Evolutionary conservation across 2,113 vertebrate species (phyloP), one percentile per base, ranked within the genome.

Genomic region (Acrocephalus kingi): DNA sequence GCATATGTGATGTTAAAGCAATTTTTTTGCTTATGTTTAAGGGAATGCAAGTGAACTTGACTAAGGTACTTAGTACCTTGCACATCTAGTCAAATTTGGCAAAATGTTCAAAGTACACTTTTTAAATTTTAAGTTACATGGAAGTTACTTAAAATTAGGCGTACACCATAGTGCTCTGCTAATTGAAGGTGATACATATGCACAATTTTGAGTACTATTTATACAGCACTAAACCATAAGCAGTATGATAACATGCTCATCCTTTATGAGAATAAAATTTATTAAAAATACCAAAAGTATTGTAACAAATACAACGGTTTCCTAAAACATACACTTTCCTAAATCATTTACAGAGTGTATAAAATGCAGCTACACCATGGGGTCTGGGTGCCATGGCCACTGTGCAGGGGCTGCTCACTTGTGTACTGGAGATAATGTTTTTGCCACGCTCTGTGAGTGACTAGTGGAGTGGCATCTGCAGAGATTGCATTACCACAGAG

Each of bases 211-310:
- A 89, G 19, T 22, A 18, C 31, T 52, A 55, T 61, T 86, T 48
- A 48, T 45, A 52, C 3, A 76, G 27, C 23, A 93, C 56, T 69
- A 62, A 66, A 74, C 27, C 30, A 72, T 69, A 80, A 76, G 11
- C 13, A 76, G 13, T 8, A 25, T 15, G 25, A 37, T 20, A 59
- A 15, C 7, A 15, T 15, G 7, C 48, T 84, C 31, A 41, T 48
- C 18, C 25, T 46, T 90, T 94, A 69, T 63, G 43, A 90, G 66
- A 92, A 92, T 83, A 93, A 87, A 93, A 96, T 83, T 72, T 78
- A 91, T 84, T 83, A n/a, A 46, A 94, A 87, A 90, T 68, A 21
- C 35, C 51, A 25, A 33, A 83, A 96, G 90, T 92, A 90, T 74
- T 86, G 55, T 66, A 94, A 92, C 22, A 89, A 97, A 80, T 13